A percentile compares a stretch with the other conserved stretches of the same genome.
Conservation (phyloP, 2,113 vertebrate species). For the Otis tarda region DNA sequence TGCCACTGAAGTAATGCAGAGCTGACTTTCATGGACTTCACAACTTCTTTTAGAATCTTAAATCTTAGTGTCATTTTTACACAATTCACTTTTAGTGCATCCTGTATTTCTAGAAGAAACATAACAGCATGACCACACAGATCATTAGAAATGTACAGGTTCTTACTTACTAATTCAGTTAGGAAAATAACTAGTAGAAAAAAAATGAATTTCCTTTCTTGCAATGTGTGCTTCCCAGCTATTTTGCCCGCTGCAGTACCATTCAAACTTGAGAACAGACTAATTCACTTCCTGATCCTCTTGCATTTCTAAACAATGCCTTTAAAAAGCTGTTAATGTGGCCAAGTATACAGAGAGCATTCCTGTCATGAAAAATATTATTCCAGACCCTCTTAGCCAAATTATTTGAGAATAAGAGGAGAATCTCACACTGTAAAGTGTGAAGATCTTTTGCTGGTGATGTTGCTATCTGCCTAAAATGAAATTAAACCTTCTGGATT, state of each 20-base stretch:
- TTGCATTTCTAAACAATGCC: background rate
- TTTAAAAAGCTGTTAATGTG: background rate
- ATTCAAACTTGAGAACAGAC: background rate
- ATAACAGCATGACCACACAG: background rate
- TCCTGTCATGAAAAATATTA: background rate
- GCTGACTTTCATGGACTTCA: background rate
- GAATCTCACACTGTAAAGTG: background rate
- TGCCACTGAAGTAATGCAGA: background rate
- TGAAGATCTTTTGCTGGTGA: background rate
- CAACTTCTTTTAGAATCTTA: background rate
- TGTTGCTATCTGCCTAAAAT: background rate
- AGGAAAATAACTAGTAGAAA: background rate
- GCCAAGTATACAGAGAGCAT: background rate
- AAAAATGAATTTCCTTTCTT: background rate
- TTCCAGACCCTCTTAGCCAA: background rate
- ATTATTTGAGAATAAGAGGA: background rate
- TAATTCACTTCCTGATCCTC: background rate
- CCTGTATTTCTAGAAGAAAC: background rate
- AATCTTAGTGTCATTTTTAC: background rate
- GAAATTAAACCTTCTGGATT: background rate
- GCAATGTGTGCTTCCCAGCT: background rate
- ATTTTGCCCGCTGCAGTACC: background rate
- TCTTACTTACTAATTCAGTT: background rate
- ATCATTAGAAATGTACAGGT: background rate
- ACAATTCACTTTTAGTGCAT: background rate